Evolutionary conservation across 1,140 invertebrate species (phyloP), one percentile per base, ranked within the genome.

Genomic region (Cydia splendana): DNA sequence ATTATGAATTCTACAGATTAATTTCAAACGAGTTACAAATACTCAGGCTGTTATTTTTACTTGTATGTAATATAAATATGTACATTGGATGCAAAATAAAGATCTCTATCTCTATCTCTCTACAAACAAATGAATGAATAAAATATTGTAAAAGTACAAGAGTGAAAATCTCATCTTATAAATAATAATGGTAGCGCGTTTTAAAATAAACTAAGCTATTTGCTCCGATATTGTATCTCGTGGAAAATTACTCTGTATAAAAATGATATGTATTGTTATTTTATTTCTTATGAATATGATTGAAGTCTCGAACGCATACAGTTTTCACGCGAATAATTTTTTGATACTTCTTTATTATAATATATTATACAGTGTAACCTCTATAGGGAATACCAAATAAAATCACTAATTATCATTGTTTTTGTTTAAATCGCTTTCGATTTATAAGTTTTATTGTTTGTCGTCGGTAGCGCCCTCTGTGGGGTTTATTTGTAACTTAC

Each of bases 331-430:
- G 65, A 71, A 18, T 10, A 38, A 7, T 42, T 34, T 76, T 76
- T 77, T 79, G 67, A 77, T 79, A 79, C 74, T 28, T 30, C 34
- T 75, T 30, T 71, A 71, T 75, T 67, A 65, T 48, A 38, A 42
- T 73, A 24, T 24, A 24, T 9, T 71, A 48, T 62, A 75, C 24
- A 28, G 7, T 30, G 24, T 77, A 57, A 71, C 75, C 42, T 62
- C 42, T 62, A 73, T 45, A 71, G 34, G 75, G 76, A 28, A 77
- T 77, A 79, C 78, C 78, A 79, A 79, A 79, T 79, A 79, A 79
- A 79, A 79, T 53, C 24, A 71, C 57, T 75, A 77, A 76, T 79
- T 77, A 77, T 79, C 65, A 67, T 77, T 75, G 57, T 75, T 79
- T 75, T 79, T 77, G 65, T 75, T 69, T 71, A 71, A 65, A 75